A percentile compares a stretch with the other conserved stretches of the same genome.
phyloP scores from a whole-genome alignment of 1,140 invertebrate species.

The Drosophila kurseongensis region DNA sequence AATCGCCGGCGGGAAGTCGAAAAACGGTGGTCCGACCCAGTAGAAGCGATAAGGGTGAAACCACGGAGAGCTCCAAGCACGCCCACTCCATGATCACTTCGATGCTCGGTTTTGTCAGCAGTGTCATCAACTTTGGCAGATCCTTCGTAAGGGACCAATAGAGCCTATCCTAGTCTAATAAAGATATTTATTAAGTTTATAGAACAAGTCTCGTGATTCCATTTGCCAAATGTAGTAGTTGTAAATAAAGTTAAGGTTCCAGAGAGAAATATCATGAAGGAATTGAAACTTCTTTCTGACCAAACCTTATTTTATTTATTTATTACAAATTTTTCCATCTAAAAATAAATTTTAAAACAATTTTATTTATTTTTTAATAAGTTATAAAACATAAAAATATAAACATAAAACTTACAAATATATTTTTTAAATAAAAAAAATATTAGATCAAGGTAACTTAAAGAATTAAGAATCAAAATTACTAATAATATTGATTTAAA shows the following conservation, averaged over 20 bases:
- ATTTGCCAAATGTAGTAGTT: slow-evolving; percentile 5
- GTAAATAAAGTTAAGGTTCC: not conserved
- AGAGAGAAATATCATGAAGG: not conserved
- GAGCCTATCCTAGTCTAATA: too few species aligned
- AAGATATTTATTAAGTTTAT: not conserved
- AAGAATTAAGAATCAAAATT: too few species aligned
- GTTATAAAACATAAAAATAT: too few species aligned
- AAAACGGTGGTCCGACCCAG: slow-evolving; percentile 5
- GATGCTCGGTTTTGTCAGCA: slow-evolving; percentile 66
- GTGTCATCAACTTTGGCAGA: slow-evolving; percentile 52
- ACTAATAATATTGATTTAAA: too few species aligned
- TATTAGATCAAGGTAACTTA: too few species aligned
- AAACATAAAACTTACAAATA: too few species aligned
- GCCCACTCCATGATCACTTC: slow-evolving; percentile 69
- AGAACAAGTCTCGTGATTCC: slow-evolving; percentile 18
- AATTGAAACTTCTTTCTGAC: not conserved
- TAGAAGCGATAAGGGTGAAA: slow-evolving; percentile 30
- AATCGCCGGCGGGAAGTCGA: slow-evolving; percentile 19
- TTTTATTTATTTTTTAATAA: too few species aligned
- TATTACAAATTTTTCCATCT: too few species aligned
- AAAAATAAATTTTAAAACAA: too few species aligned
- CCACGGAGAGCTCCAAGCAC: slow-evolving; percentile 65
- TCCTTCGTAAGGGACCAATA: slow-evolving; percentile 50
- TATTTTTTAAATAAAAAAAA: too few species aligned
- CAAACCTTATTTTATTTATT: not conserved